Evolutionary conservation across 2,888 invertebrate species (phyloP), one percentile per base, ranked within the genome.

Genomic region (Lycophotia porphyrea): DNA sequence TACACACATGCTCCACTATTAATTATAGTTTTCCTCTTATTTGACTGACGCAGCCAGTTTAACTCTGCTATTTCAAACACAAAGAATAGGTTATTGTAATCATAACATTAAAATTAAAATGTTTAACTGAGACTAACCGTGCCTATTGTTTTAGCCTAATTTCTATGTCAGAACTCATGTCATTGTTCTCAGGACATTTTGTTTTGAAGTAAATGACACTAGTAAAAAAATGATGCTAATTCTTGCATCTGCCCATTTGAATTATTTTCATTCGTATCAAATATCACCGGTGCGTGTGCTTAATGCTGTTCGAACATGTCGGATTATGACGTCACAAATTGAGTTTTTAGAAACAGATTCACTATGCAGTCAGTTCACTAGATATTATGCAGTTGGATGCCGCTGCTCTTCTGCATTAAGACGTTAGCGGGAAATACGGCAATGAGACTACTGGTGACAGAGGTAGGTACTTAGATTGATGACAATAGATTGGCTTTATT

Each of bases 1-100:
- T 86, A 81, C 66, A 76, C 75, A 63, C 66, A 34, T 77, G 72
- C 78, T 78, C 80, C 79, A 78, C 66, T 87, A 79, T 79, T 80
- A 61, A 74, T 74, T 75, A 79, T 76, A 76, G 77, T 69, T 83
- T 86, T 78, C 82, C 76, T 79, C 67, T 31, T 79, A 74, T 81
- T 78, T 71, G 82, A 80, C 74, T 77, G 74, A 73, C 76, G 78
- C n/a, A 55, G 55, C 24, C 42, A 70, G 65, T 71, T 66, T 60
- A 68, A 55, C 49, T 55, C 68, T 21, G 18, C 5, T 27, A 71
- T 84, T 74, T 68, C 21, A 63, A 79, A 82, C 31, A 47, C 68
- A 74, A 64, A 65, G 39, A 21, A 31, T 24, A 52, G 18, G 18
- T 42, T 47, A 34, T 31, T 52, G 36, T 70, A 18, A 42, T 24